Evolutionary conservation across 2,888 invertebrate genomes (phyloP).

Genomic region (Cheilosia vernalis): DNA sequence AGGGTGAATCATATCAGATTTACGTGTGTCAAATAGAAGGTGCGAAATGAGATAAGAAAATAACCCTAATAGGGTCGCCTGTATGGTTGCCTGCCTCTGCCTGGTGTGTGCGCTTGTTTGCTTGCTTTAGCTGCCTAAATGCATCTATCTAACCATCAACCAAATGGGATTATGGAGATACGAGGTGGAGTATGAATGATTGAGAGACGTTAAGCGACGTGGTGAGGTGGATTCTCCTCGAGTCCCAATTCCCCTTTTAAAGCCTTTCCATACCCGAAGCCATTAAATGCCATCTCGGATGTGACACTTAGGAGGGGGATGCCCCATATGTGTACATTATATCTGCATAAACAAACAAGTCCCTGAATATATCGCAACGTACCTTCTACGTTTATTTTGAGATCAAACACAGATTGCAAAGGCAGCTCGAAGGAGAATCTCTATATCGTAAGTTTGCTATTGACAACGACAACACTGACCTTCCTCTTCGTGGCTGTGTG

Average conservation of each 20-base stretch:
- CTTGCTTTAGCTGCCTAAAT: constrained; percentile 22
- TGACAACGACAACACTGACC: constrained; percentile 57
- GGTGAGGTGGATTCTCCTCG: constrained; percentile 7
- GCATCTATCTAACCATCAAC: constrained; percentile 51
- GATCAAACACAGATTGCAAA: constrained; percentile 30
- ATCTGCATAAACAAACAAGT: constrained; percentile 3
- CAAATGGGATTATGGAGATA: constrained; percentile 61
- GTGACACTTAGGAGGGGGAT: constrained; percentile 14
- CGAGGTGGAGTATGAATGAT: constrained; percentile 64
- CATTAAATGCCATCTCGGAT: constrained; percentile 36
- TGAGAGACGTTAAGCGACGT: constrained; percentile 53
- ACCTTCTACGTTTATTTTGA: constrained; percentile 40
- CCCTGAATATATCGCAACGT: not conserved
- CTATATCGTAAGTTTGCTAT: constrained; percentile 38
- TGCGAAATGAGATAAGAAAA: constrained; percentile 73
- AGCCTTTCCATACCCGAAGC: constrained; percentile 19
- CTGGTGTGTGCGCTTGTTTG: constrained; percentile 23
- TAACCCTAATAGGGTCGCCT: constrained; percentile 56
- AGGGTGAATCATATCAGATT: constrained; percentile 72
- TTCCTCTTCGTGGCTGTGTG: not conserved
- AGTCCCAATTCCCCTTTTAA: constrained; percentile 38
- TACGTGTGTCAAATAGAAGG: constrained; percentile 70
- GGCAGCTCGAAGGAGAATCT: constrained; percentile 38
- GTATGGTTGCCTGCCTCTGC: not conserved
- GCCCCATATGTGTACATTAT: not conserved